Evolutionary conservation across 2,888 invertebrate species (phyloP), one percentile per base, ranked within the genome.

Genomic region (Tiliacea citrago): DNA sequence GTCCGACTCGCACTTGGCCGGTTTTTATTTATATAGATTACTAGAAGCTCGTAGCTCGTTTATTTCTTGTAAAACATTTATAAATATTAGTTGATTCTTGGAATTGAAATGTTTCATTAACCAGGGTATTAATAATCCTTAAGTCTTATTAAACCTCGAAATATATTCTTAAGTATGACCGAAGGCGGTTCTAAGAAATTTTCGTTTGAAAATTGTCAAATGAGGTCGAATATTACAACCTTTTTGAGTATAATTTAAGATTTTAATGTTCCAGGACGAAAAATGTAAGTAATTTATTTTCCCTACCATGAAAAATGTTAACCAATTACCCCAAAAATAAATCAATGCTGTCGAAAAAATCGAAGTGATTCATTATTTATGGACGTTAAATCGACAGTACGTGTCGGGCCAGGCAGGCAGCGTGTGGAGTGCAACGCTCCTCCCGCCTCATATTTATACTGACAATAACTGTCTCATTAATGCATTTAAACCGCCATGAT

Each of bases 391-490:
- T 90, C 87, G 90, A 84, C 87, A 86, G 87, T 86, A 86, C 89
- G 88, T 88, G 89, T 89, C 86, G 84, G 74, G 81, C 72, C 82
- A 84, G 45, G 29, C n/a, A 12, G 58, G 45, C 53, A 62, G 74
- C 71, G 29, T 29, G 81, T 76, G 71, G 84, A 86, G 73, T 86
- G 86, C 86, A 89, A 85, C 86, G 88, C 47, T 49, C 76, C 76
- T 83, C 60, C 42, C 79, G 77, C 86, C 72, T 89, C 86, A 90
- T 90, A 89, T 90, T 91, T 89, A 89, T 89, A 88, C 89, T 88
- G 90, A 89, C 89, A 90, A 88, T 91, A 89, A 89, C 87, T 89
- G 90, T 91, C 91, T 91, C 92, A 91, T 92, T 92, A 91, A 91
- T 89, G 88, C 87, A 89, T 88, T 88, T 87, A 83, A 73, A 78